A percentile compares a stretch with the other conserved stretches of the same genome.
phyloP scores from a whole-genome alignment of 2,888 invertebrate genomes.

The Drosophila incognita region DNA sequence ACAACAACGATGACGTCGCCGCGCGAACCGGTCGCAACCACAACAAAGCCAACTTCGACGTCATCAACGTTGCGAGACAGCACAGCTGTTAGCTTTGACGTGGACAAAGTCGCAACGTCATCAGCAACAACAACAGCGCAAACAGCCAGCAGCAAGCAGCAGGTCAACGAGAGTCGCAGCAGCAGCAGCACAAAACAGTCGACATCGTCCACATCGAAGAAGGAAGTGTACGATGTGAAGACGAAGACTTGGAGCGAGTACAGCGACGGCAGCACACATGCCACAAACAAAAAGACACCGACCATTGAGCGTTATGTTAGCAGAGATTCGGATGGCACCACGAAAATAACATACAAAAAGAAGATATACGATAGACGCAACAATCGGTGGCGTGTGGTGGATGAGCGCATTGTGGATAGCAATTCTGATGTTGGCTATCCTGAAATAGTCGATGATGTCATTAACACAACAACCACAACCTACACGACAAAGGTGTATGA shows the following conservation, averaged over 20 bases:
- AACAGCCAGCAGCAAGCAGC: constrained; percentile 41
- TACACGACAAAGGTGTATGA: constrained; percentile 85
- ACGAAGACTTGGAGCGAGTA: constrained; percentile 85
- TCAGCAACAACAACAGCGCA: constrained; percentile 8
- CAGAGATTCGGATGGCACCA: constrained; percentile 83
- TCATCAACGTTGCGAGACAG: constrained; percentile 50
- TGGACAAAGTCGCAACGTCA: constrained; percentile 34
- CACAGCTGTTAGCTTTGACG: constrained; percentile 47
- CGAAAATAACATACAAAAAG: constrained; percentile 84
- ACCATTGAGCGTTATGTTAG: constrained; percentile 84
- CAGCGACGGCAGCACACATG: constrained; percentile 57
- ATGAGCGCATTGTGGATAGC: constrained; percentile 86
- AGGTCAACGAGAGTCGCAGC: constrained; percentile 63
- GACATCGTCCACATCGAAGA: constrained; percentile 72
- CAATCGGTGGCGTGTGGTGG: constrained; percentile 85
- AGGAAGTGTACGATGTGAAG: constrained; percentile 84
- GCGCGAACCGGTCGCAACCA: constrained; percentile 65
- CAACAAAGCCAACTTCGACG: constrained; percentile 58
- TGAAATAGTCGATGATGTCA: constrained; percentile 85
- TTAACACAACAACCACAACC: constrained; percentile 85
- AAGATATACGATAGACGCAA: constrained; percentile 84
- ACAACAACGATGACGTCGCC: constrained; percentile 63
- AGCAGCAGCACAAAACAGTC: constrained; percentile 67
- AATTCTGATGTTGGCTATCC: constrained; percentile 82
- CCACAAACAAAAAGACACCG: constrained; percentile 76